Evolutionary conservation across 2,888 invertebrate genomes (phyloP).

Genomic region (Ceriagrion tenellum): DNA sequence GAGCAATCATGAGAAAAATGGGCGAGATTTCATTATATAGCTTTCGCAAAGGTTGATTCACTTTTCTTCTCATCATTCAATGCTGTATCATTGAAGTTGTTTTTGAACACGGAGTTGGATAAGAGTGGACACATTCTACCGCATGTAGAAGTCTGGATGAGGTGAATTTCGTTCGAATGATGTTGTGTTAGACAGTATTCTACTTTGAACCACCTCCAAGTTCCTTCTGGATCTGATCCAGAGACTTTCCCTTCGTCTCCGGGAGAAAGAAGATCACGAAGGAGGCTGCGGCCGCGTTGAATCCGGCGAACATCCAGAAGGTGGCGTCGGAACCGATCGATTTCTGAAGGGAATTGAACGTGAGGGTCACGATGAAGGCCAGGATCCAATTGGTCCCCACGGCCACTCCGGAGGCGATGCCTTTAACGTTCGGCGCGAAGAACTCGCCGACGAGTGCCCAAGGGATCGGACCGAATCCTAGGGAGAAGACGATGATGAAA

Average conservation of each 20-base stretch:
- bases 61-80: no score
- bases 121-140: no score
- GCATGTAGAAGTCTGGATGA: no score
- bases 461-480: slow-evolving; percentile 79
- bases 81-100: no score
- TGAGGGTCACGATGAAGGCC: slow-evolving; percentile 75
- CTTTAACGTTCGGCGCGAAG: slow-evolving; percentile 78
- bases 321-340: slow-evolving; percentile 82
- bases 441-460: slow-evolving; percentile 79
- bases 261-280: slow-evolving; percentile 85
- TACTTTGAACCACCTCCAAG: neutral
- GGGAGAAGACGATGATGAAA: slow-evolving; percentile 77
- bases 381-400: slow-evolving; percentile 77
- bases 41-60: no score
- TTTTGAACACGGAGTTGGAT: no score
- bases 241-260: slow-evolving; percentile 83
- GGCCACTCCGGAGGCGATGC: slow-evolving; percentile 76
- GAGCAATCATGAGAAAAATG: no score
- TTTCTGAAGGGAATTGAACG: slow-evolving; percentile 82
- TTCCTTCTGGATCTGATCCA: slow-evolving; percentile 79
- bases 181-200: no score
- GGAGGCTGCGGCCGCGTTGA: slow-evolving; percentile 81
- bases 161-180: no score
- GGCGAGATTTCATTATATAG: no score
- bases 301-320: slow-evolving; percentile 84